These are phyloP conservation scores for Festucalex cinctus DNA, from an alignment of 2,113 vertebrate species.

Conservation along the genomic window DNA sequence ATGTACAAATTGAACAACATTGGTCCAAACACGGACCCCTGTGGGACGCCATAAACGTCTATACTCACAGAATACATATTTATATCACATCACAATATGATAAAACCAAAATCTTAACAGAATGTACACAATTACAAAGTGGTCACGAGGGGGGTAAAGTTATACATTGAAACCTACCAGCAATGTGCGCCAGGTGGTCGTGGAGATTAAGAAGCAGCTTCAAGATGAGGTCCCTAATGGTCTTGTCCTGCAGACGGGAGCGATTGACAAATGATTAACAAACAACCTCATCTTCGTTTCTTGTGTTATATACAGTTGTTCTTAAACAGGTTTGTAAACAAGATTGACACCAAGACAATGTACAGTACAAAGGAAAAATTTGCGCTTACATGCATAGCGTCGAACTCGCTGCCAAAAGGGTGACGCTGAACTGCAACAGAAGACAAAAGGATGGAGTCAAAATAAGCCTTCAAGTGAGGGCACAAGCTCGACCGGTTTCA, in stretches of 20 bases:
- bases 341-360: neutral
- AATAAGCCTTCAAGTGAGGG: neutral
- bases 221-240: slow-evolving; percentile 79
- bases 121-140: neutral
- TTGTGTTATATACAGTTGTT: neutral
- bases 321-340: neutral
- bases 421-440: slow-evolving; percentile 65
- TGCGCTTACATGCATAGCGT: slow-evolving; percentile 69
- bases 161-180: slow-evolving; percentile 75
- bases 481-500: neutral
- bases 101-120: too few species aligned
- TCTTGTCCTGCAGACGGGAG: slow-evolving; percentile 59
- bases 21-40: neutral
- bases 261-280: neutral
- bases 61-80: too few species aligned
- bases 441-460: slow-evolving; percentile 3
- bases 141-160: neutral
- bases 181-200: slow-evolving; percentile 86
- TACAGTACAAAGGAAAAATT: neutral
- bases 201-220: slow-evolving; percentile 88
- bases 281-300: neutral
- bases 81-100: too few species aligned
- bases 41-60: neutral
- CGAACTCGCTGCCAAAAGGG: slow-evolving; percentile 72
- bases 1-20: neutral